Base-by-base conservation (phyloP, 2,797 vertebrate genomes). In the Calcarius lapponicus region DNA sequence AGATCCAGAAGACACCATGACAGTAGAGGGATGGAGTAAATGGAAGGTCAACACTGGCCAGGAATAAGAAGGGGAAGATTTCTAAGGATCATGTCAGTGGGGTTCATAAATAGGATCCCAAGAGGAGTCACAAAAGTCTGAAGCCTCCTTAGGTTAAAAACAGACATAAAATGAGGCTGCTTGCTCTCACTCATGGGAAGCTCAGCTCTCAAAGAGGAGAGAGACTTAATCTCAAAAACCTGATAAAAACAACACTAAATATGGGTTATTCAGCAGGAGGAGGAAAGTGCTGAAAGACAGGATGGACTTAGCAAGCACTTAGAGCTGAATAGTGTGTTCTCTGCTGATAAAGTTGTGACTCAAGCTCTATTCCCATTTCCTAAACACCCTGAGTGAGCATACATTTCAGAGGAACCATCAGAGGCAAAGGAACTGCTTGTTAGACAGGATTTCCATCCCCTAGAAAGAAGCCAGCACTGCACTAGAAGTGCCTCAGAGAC, bases 221-320 rank as follows among this genome's bases (percentile, higher is more conserved):
- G 65, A 80, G 69, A 29, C 40, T 29, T 85, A 72, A 91, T 86
- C 73, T 92, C 62, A n/a, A 73, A 87, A 94, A 81, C 31, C 70
- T 75, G 91, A 86, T 86, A 86, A 93, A 93, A 81, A 40, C 28
- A 65, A 47, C 93, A 62, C n/a, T 72, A 90, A 81, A 79, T 86
- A 67, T 6, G n/a, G n/a, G 36, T 65, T 95, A 42, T 83, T 94
- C 76, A 56, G 43, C 73, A 79, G 93, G 73, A 93, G 74, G 74
- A 92, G 45, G 32, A 64, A 90, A 71, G 91, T 86, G 92, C 48
- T 95, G 93, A 94, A 91, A 97, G 92, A 86, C 40, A 7, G 64
- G 47, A 79, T 7, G 16, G 14, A 73, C 78, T 86, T 83, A 75
- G 62, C 82, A 81, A 93, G 80, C 89, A 90, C 81, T 92, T 69